These are phyloP conservation scores for Sarcophaga caerulescens DNA, from an alignment of 2,888 invertebrate species.

Conservation along the genomic window DNA sequence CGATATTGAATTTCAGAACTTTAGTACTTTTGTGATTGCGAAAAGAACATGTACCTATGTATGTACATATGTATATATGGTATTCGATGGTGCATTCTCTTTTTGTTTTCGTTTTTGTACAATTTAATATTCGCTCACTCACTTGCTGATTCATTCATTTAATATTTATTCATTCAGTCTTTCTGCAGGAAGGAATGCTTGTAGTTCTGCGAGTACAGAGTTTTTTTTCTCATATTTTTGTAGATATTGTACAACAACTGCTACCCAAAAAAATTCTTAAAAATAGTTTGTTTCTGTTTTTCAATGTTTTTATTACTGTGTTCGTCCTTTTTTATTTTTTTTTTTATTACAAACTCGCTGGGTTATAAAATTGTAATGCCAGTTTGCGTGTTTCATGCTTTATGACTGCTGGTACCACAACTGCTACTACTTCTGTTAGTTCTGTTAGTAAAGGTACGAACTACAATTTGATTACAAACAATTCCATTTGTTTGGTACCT, in stretches of 20 bases:
- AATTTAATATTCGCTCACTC: conserved; percentile 15
- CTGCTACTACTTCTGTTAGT: conserved; percentile 70
- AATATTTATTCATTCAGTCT: conserved; percentile 59
- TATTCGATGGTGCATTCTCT: not conserved
- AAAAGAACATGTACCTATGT: conserved; percentile 36
- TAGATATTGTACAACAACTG: conserved; percentile 7
- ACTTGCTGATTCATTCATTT: conserved; percentile 68
- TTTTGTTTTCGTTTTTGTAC: not conserved
- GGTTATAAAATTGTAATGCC: conserved; percentile 76
- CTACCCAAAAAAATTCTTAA: too few relatives aligned
- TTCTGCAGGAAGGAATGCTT: conserved; percentile 39
- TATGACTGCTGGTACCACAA: conserved; percentile 73
- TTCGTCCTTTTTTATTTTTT: not conserved
- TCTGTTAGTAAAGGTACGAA: conserved; percentile 65
- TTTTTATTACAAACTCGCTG: conserved; percentile 29
- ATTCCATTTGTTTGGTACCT: not conserved
- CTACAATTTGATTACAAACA: conserved; percentile 23
- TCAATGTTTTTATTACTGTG: too few relatives aligned
- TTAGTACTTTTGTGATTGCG: conserved; percentile 35
- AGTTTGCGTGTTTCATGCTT: conserved; percentile 77
- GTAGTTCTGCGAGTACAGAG: conserved; percentile 25
- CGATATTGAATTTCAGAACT: conserved; percentile 32
- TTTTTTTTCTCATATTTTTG: not conserved
- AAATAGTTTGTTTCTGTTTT: too few relatives aligned
- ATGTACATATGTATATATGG: not conserved